Evolutionary conservation across 2,113 vertebrate genomes (phyloP), one percentile per base, ranked within the genome.

Genomic region (Callopanchax toddi): DNA sequence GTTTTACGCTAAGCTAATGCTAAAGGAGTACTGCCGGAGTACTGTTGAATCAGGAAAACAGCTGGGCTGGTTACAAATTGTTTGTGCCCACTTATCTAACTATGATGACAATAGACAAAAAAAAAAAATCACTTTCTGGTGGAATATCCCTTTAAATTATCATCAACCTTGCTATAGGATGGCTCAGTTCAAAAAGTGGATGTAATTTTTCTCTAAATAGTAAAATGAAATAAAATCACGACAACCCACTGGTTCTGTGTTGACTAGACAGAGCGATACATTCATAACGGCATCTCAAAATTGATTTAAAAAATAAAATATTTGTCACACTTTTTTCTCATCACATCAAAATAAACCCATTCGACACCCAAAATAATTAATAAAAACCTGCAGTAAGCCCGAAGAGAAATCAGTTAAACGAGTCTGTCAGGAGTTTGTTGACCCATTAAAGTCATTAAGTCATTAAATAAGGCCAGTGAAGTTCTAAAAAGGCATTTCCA

Each of bases 381-480:
- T 52, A 74, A 58, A 78, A 78, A 83, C 71, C 71, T 76, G 62
- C 83, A 77, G 56, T 22, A 13, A 45, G 57, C 56, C 53, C 77
- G 72, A 67, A 79, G 32, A 10, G 12, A 71, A 81, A 72, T 73
- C 21, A 32, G 62, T 45, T 72, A 64, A 81, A 81, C 50, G 16
- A 66, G 44, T 69, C 25, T 37, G 42, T 63, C 67, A 70, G 42
- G 80, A 79, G 76, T 51, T 49, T 79, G 70, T 82, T 60, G 71
- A 80, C 18, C 26, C 51, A 73, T 74, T 77, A 77, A 69, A 66
- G 36, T 66, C 78, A 85, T 81, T 63, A 80, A 82, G 58, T 63
- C 68, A 79, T 77, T 80, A 73, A 74, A 34, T 53, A 73, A 79
- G 79, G 79, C 77, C 84, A 22, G 29, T 32, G 29, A 32, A 32